phyloP scores from a whole-genome alignment of 2,888 invertebrate genomes.

The Zeuzera pyrina region DNA sequence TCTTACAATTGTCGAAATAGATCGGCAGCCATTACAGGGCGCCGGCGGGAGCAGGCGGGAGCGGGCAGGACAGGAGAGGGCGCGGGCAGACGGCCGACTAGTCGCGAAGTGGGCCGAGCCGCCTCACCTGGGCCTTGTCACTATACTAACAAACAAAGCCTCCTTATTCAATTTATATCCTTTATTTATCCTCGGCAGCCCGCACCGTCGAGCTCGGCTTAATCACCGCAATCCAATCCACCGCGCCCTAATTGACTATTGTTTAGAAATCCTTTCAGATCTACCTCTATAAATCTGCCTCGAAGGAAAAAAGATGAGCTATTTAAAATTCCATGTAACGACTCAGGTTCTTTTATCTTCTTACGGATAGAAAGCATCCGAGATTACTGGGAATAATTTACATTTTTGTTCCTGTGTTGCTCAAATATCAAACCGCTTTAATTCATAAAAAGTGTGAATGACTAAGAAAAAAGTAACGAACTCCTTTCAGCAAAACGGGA shows the following conservation, averaged over 20 bases:
- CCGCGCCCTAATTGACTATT: conserved; percentile 31
- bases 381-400: neutral
- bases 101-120: conserved; percentile 19
- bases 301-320: neutral
- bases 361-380: too few species aligned
- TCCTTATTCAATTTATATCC: conserved; percentile 27
- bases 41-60: conserved; percentile 2
- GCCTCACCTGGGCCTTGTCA: conserved; percentile 29
- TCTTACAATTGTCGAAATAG: conserved; percentile 37
- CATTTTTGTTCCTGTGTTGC: conserved; percentile 1
- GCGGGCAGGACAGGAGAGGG: conserved; percentile 8
- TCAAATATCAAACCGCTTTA: neutral
- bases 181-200: conserved; percentile 29
- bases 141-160: conserved; percentile 19
- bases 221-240: conserved; percentile 31
- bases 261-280: conserved; percentile 20
- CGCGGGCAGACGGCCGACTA: conserved; percentile 19
- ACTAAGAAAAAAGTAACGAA: conserved; percentile 15
- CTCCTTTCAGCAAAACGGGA: conserved; percentile 23
- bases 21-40: conserved; percentile 31
- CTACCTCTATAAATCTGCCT: neutral
- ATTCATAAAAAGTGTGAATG: conserved; percentile 3
- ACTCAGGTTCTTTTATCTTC: too few species aligned
- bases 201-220: conserved; percentile 10
- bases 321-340: too few species aligned